These are phyloP conservation scores for Steinernema carpocapsae DNA, from an alignment of 2,888 invertebrate species.

Conservation along the genomic window DNA sequence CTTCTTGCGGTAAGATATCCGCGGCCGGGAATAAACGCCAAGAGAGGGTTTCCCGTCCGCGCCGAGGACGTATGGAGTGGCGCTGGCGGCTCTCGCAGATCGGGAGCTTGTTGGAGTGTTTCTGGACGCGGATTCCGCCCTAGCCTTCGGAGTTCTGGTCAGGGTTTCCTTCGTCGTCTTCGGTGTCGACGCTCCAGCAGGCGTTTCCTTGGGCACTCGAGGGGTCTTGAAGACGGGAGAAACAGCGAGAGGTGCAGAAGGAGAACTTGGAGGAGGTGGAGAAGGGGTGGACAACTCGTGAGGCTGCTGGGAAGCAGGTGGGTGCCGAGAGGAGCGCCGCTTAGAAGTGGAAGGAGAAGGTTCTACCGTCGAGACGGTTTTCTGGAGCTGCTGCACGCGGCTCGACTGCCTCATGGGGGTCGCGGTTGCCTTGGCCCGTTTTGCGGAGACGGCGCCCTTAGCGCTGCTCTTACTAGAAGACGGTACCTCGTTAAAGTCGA, in stretches of 20 bases:
- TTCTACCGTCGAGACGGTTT: not conserved
- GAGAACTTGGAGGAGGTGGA: conserved; percentile 13
- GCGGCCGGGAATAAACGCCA: conserved; percentile 47
- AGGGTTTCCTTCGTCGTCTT: conserved; percentile 31
- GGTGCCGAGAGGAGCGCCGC: not conserved
- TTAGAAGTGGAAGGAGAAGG: conserved; percentile 12
- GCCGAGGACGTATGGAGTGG: not conserved
- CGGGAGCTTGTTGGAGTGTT: not conserved
- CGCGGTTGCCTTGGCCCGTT: not conserved
- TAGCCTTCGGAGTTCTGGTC: not conserved
- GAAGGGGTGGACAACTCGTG: conserved; percentile 7
- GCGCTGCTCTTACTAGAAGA: conserved; percentile 25
- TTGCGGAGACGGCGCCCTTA: conserved; percentile 1
- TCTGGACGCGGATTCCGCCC: not conserved
- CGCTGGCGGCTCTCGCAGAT: not conserved
- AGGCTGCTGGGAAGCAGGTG: not conserved
- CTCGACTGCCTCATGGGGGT: conserved; percentile 18
- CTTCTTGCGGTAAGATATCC: conserved; percentile 36
- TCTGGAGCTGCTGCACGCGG: conserved; percentile 5
- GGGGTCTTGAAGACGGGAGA: not conserved
- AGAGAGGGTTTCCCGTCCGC: conserved; percentile 38
- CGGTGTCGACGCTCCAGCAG: not conserved
- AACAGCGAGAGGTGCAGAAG: not conserved
- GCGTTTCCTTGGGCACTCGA: conserved; percentile 13
- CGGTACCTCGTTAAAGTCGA: conserved; percentile 44